Evolutionary conservation across 2,113 vertebrate species (phyloP), one percentile per base, ranked within the genome.

Genomic region (Carassius auratus): DNA sequence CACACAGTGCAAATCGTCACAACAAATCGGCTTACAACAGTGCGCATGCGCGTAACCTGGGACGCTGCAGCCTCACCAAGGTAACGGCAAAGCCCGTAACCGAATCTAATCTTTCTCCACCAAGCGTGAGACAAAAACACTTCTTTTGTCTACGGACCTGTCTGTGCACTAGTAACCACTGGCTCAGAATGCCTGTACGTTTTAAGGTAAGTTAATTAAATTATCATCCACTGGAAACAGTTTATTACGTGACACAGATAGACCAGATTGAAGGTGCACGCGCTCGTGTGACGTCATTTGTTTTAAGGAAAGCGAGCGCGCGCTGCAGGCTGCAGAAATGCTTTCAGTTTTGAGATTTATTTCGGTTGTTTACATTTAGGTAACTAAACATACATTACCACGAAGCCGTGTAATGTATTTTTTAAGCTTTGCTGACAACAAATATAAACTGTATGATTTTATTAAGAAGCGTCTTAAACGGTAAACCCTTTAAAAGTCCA

Each of bases 31-130:
- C n/a, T 86, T 86, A 84, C 17, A 48, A 5, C 4, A 13, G 36
- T 83, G 82, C 84, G 84, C 89, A 85, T 80, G 89, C 85, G 87
- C 73, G 82, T 82, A 59, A 80, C 83, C 21, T 26, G 17, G 85
- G 86, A 90, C 86, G 89, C 87, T 73, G 2, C 42, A 48, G 14
- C 26, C 17, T 89, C 83, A 83, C 88, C 86, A 90, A 36, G 88
- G 85, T 38, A 71, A 89, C 86, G 17, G 12, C 5, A 64, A 48
- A 33, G 23, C 7, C 42, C 23, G 82, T 66, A 80, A 83, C 82
- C 12, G 55, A 84, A 77, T 68, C 78, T 73, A 36, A 45, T 21
- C 12, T 50, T 42, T 8, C 42, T 42, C 42, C 42, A 42, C 42
- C 8, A 36, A 26, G 8, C 19, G 17, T 57, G 68, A 13, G 38